phyloP scores from a whole-genome alignment of 2,113 vertebrate genomes.

The human region GRCh38 chr4:110050501-110051000 shows the following conservation, averaged over 20 bases:
- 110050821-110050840: slow-evolving; percentile 44
- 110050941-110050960: slow-evolving; percentile 69
- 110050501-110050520: slow-evolving; percentile 73
- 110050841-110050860: slow-evolving; percentile 39
- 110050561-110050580: slow-evolving; percentile 44
- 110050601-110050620: background rate
- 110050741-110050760: slow-evolving; percentile 40
- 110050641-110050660: slow-evolving; percentile 40
- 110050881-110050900: slow-evolving; percentile 64
- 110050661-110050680: background rate
- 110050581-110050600: slow-evolving; percentile 66
- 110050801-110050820: slow-evolving; percentile 64
- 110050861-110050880: slow-evolving; percentile 52
- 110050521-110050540: slow-evolving; percentile 65
- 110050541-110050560: slow-evolving; percentile 65
- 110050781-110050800: slow-evolving; percentile 57
- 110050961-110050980: slow-evolving; percentile 73
- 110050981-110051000: slow-evolving; percentile 55
- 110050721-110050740: slow-evolving; percentile 45
- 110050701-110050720: background rate
- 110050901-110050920: slow-evolving; percentile 72
- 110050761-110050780: slow-evolving; percentile 61
- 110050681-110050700: slow-evolving; percentile 47
- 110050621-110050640: slow-evolving; percentile 19
- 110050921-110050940: slow-evolving; percentile 48